Conservation (phyloP, 2,113 vertebrate species). For the Sinocyclocheilus grahami region DNA sequence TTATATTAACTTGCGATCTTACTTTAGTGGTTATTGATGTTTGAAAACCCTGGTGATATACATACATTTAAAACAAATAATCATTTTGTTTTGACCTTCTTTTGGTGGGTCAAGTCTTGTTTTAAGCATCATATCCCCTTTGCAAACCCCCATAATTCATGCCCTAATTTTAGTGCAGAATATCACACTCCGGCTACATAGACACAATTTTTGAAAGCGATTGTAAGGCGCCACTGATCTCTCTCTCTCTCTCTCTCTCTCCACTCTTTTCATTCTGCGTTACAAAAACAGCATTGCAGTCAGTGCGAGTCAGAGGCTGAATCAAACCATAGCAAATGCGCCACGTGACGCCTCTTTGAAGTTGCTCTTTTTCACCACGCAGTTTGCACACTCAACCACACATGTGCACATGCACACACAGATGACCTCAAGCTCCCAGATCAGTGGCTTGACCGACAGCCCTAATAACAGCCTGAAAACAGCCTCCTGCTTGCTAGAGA, state of each 20-base stretch:
- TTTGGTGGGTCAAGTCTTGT: not conserved
- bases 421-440: constrained; percentile 47
- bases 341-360: constrained; percentile 52
- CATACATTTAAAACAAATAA: not conserved
- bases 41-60: not conserved
- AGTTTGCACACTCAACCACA: constrained; percentile 26
- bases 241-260: not conserved
- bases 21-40: not conserved
- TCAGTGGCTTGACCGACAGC: constrained; percentile 53
- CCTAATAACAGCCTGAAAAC: constrained; percentile 58
- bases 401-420: constrained; percentile 37
- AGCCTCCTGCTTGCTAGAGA: constrained; percentile 37
- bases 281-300: constrained; percentile 26
- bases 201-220: constrained; percentile 11
- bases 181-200: not conserved
- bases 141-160: not conserved
- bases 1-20: not conserved
- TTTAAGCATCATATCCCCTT: not conserved
- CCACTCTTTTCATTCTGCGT: not conserved
- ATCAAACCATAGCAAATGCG: constrained; percentile 23
- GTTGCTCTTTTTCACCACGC: constrained; percentile 49
- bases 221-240: constrained; percentile 2
- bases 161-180: not conserved
- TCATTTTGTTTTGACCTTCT: not conserved
- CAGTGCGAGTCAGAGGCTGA: constrained; percentile 12